Evolutionary conservation across 1,140 invertebrate species (phyloP).

Genomic region (Mizuhopecten yessoensis): DNA sequence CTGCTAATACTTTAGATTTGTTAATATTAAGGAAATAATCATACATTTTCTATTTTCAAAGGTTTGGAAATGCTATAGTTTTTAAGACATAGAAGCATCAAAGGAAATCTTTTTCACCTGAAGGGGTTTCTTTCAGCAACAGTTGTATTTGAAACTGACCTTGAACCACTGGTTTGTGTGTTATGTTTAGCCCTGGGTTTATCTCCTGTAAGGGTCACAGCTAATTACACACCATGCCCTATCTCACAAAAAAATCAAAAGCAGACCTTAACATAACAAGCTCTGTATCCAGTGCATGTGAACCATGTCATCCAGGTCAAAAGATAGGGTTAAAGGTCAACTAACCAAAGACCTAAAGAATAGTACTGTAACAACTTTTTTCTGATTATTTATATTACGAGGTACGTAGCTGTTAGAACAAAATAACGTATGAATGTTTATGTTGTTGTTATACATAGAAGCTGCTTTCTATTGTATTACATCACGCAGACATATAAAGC

Average conservation of each 20-base stretch:
- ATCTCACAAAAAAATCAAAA: conserved; percentile 13
- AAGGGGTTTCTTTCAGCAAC: neutral
- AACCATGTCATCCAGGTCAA: conserved; percentile 25
- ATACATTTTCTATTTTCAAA: too few species aligned
- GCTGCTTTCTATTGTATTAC: too few species aligned
- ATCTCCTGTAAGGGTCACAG: neutral
- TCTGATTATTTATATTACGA: too few species aligned
- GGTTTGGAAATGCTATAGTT: too few species aligned
- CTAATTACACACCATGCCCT: conserved; percentile 5
- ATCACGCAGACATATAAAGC: too few species aligned
- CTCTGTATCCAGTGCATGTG: neutral
- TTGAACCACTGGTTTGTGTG: neutral
- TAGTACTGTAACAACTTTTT: neutral
- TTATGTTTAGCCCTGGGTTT: conserved; percentile 33
- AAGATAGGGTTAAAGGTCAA: neutral
- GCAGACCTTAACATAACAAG: conserved; percentile 14
- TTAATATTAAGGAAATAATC: too few species aligned
- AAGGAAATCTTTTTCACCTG: neutral
- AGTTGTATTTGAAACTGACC: neutral
- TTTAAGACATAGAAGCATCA: neutral
- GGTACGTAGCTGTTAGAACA: too few species aligned
- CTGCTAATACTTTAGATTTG: too few species aligned
- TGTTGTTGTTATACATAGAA: too few species aligned
- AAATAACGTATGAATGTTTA: too few species aligned
- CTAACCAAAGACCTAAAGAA: neutral